phyloP scores from a whole-genome alignment of 2,113 vertebrate species.

The Benthochromis sp. region DNA sequence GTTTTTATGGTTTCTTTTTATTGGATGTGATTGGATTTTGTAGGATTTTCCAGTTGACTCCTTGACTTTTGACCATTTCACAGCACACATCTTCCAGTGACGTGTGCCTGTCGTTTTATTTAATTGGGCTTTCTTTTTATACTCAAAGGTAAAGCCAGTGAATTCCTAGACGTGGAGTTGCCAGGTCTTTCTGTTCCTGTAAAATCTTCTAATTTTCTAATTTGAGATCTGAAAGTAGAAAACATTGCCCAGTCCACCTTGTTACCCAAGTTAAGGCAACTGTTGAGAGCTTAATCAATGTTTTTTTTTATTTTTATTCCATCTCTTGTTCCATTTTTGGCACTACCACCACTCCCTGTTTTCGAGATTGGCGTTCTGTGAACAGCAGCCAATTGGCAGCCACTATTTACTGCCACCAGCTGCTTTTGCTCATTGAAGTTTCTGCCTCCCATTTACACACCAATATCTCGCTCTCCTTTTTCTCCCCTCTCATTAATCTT shows the following conservation, averaged over 20 bases:
- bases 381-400: constrained; percentile 59
- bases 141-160: not conserved
- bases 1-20: constrained; percentile 22
- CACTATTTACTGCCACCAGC: constrained; percentile 52
- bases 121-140: not conserved
- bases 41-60: constrained; percentile 13
- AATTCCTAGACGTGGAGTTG: not conserved
- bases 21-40: constrained; percentile 12
- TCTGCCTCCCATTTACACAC: constrained; percentile 42
- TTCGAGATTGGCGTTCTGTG: constrained; percentile 47
- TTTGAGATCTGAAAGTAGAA: not conserved
- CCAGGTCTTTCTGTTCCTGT: not conserved
- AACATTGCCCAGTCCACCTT: not conserved
- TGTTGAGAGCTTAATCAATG: not conserved
- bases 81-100: not conserved
- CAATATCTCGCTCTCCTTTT: constrained; percentile 9
- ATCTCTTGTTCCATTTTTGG: not conserved
- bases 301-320: not conserved
- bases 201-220: not conserved
- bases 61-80: not conserved
- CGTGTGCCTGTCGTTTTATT: not conserved
- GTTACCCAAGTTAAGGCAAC: not conserved
- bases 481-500: constrained; percentile 56
- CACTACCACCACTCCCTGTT: constrained; percentile 25
- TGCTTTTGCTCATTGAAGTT: constrained; percentile 46